Conservation (phyloP, 2,888 invertebrate species). For the Andrena dorsata region DNA sequence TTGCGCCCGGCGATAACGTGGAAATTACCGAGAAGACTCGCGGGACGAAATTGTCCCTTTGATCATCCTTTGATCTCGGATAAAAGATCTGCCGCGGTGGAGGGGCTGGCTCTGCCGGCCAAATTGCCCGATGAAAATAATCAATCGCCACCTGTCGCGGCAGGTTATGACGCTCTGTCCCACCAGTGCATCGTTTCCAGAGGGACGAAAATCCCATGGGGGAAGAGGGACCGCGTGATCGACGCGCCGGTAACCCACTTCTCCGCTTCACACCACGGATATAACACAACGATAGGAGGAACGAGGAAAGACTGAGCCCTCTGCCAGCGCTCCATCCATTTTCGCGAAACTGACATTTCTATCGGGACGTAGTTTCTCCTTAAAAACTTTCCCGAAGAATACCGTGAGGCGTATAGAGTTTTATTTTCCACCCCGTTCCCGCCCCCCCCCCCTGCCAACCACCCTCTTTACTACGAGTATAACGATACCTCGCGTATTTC, state of each 20-base stretch:
- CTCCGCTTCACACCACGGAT: constrained; percentile 68
- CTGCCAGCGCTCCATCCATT: constrained; percentile 67
- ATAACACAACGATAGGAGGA: constrained; percentile 66
- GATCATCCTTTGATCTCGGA: constrained; percentile 30
- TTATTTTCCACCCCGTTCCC: constrained; percentile 20
- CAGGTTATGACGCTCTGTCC: constrained; percentile 26
- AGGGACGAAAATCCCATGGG: constrained; percentile 16
- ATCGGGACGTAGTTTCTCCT: constrained; percentile 69
- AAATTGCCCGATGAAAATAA: constrained; percentile 43
- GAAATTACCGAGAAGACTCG: constrained; percentile 1
- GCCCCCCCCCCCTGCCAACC: not conserved
- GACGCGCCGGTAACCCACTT: constrained; percentile 67
- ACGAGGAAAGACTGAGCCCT: constrained; percentile 44
- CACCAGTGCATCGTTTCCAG: constrained; percentile 38
- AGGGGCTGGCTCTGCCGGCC: not conserved
- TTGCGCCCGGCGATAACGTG: not conserved
- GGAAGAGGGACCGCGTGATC: constrained; percentile 42
- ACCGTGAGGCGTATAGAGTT: constrained; percentile 38
- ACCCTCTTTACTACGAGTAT: constrained; percentile 35
- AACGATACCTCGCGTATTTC: constrained; percentile 65
- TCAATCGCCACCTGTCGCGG: constrained; percentile 48
- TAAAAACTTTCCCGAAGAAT: constrained; percentile 67
- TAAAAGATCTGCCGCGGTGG: not conserved
- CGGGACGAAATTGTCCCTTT: not conserved
- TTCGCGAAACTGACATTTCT: constrained; percentile 71